Evolutionary conservation across 2,888 invertebrate species (phyloP).

Genomic region (Argyresthia albistria): DNA sequence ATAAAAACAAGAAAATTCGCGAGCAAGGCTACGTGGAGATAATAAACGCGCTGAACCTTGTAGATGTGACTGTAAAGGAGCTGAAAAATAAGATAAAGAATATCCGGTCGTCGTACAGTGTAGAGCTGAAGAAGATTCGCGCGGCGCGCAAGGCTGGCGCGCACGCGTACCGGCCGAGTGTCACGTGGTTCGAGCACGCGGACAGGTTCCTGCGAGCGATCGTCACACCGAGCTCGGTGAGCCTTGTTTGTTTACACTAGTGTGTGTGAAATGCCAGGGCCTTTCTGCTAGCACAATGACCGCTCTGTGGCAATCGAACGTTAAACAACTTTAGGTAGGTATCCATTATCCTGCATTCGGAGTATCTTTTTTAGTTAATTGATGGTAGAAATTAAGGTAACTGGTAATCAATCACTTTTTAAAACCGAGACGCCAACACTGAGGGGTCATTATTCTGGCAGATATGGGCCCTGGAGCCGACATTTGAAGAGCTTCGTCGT

Average conservation of each 20-base stretch:
- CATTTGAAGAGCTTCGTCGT: background rate
- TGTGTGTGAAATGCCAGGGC: too few relatives aligned
- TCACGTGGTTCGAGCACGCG: conserved; percentile 71
- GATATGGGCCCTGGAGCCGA: too few relatives aligned
- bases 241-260: conserved; percentile 19
- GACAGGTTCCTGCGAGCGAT: conserved; percentile 70
- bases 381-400: too few relatives aligned
- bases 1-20: conserved; percentile 66
- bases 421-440: too few relatives aligned
- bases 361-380: too few relatives aligned
- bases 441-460: too few relatives aligned
- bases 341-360: too few relatives aligned
- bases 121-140: conserved; percentile 68
- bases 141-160: conserved; percentile 67
- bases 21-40: conserved; percentile 66
- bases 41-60: conserved; percentile 57
- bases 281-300: too few relatives aligned
- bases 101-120: conserved; percentile 67
- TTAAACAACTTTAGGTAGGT: too few relatives aligned
- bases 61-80: conserved; percentile 64
- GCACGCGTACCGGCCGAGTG: conserved; percentile 70
- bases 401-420: too few relatives aligned
- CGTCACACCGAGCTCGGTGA: conserved; percentile 69
- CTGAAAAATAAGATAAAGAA: conserved; percentile 69
- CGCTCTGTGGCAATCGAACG: too few relatives aligned